A percentile compares a stretch with the other conserved stretches of the same genome.
Evolutionary conservation across 2,888 invertebrate genomes (phyloP).

Genomic region (Stenichneumon culpator): DNA sequence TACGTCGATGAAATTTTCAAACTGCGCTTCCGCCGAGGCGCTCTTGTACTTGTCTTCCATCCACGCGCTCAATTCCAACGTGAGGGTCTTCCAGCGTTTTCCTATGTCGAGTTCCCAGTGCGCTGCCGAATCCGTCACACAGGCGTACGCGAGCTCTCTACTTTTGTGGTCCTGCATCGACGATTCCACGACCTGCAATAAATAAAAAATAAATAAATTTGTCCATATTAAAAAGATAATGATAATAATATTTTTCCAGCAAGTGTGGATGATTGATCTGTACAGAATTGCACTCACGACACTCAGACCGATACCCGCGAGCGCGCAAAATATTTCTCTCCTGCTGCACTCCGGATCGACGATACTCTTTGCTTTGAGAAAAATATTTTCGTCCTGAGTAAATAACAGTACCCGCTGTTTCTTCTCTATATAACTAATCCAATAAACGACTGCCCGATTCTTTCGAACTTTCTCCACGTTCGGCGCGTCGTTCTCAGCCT

Average conservation of each 20-base stretch:
- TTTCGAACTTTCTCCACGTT: conserved; percentile 87
- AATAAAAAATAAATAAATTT: conserved; percentile 1
- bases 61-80: conserved; percentile 92
- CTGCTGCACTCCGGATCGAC: conserved; percentile 90
- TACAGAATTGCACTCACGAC: conserved; percentile 83
- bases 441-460: conserved; percentile 92
- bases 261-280: background rate
- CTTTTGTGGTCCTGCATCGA: conserved; percentile 73
- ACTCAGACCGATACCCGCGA: conserved; percentile 89
- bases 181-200: conserved; percentile 73
- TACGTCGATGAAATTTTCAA: conserved; percentile 91
- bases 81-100: conserved; percentile 92
- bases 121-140: conserved; percentile 90
- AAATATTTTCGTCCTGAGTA: conserved; percentile 91
- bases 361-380: conserved; percentile 78
- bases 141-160: conserved; percentile 90
- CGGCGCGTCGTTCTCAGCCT: conserved; percentile 69
- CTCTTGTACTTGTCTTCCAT: conserved; percentile 92
- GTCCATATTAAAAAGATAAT: background rate
- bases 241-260: background rate
- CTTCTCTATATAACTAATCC: conserved; percentile 92
- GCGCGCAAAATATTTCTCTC: conserved; percentile 89
- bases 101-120: conserved; percentile 94
- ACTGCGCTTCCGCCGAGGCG: conserved; percentile 90
- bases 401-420: conserved; percentile 91